Evolutionary conservation across 1,140 invertebrate species (phyloP), one percentile per base, ranked within the genome.

Genomic region (Tribolium castaneum): DNA sequence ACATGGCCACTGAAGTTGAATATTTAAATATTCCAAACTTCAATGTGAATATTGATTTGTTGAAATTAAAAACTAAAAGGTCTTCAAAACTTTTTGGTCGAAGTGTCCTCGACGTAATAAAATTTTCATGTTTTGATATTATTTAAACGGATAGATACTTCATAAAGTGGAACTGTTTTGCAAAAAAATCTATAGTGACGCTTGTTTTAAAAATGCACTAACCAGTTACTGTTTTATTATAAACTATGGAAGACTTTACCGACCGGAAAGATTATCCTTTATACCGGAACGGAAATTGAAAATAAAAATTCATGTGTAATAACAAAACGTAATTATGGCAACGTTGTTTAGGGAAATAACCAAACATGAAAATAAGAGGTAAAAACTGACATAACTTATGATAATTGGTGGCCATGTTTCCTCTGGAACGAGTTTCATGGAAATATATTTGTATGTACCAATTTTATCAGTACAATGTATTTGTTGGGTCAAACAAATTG

Each of bases 21-120:
- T 66, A 66, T 66, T 66, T 66, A 66, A 66, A 66, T 66, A 12
- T 12, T 14, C n/a, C 6, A 16, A 59, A 59, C 54, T 30, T 59
- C 59, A 35, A 66, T 35, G 30, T 66, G 30, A 66, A 66, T 66
- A 66, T 66, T 66, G 59, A 66, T 66, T 66, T 35, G 59, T 66
- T 39, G n/a, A 66, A 66, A 66, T 66, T 66, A 66, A 66, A 66
- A 66, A 66, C 12, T 66, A 66, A 39, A 66, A 39, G 59, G 19
- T 25, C 19, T 25, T 1, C 1, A 39, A 66, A 35, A 34, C 35
- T 1, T 12, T 7, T 14, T 12, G 13, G 12, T 66, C 13, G 30
- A 66, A 35, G 12, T 13, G 14, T n/a, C 10, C 45, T 13, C 9
- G 12, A 9, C 25, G 30, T 35, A 66, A 34, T 12, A 35, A 66